A percentile compares a stretch with the other conserved stretches of the same genome.
Conservation (phyloP, 1,140 invertebrate genomes). For the Ceratina japonica region DNA sequence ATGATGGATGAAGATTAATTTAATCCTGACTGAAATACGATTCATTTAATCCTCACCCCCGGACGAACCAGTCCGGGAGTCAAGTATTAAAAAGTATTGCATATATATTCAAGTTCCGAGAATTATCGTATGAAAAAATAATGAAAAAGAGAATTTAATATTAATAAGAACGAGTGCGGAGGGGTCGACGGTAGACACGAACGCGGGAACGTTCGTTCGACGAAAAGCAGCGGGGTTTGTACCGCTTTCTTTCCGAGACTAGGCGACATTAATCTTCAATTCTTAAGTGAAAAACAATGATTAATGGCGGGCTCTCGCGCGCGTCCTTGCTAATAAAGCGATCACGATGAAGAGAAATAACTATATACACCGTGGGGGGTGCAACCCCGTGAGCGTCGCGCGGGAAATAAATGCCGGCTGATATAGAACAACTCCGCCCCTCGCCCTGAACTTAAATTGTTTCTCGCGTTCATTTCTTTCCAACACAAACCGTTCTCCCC, state of each 20-base stretch:
- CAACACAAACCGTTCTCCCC: conserved; percentile 2
- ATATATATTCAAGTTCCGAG: too few relatives aligned
- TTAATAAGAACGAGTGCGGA: neutral
- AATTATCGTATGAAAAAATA: too few relatives aligned
- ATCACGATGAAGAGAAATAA: conserved; percentile 62
- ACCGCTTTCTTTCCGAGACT: conserved; percentile 35
- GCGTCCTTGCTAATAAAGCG: conserved; percentile 59
- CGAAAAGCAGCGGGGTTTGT: conserved; percentile 26
- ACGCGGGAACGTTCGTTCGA: conserved; percentile 32
- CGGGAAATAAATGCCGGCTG: conserved; percentile 24
- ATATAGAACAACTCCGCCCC: conserved; percentile 12
- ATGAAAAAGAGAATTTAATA: too few relatives aligned
- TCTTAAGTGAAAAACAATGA: conserved; percentile 60
- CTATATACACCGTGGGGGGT: conserved; percentile 31
- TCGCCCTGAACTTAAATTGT: conserved; percentile 36
- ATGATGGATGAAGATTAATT: too few relatives aligned
- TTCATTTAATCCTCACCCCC: neutral
- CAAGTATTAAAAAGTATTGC: too few relatives aligned
- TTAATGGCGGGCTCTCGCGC: conserved; percentile 51
- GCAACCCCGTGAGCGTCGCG: neutral
- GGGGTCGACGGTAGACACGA: conserved; percentile 47
- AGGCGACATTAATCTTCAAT: conserved; percentile 58
- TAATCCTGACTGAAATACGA: neutral
- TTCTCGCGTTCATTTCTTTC: conserved; percentile 14
- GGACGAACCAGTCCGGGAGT: too few relatives aligned